Conservation (phyloP, 1,140 invertebrate species). For the Bombus impatiens region DNA sequence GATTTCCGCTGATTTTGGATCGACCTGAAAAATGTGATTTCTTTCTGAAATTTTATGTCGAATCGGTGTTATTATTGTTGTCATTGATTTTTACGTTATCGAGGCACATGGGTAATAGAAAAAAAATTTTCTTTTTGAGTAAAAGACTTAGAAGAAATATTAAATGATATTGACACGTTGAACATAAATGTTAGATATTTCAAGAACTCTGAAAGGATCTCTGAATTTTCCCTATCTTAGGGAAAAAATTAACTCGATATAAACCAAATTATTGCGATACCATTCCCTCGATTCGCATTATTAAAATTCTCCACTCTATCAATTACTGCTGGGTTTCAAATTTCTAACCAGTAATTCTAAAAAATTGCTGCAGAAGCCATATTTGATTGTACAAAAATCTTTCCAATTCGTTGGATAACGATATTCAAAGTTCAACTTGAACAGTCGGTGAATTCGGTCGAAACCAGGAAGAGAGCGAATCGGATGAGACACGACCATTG, state of each 20-base stretch:
- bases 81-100: no score
- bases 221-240: background rate
- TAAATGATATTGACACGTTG: background rate
- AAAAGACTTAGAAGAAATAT: background rate
- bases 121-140: no score
- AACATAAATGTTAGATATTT: background rate
- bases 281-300: background rate
- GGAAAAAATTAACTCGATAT: background rate
- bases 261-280: no score
- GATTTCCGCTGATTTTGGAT: background rate
- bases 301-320: background rate
- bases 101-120: no score
- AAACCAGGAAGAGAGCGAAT: conserved; percentile 6
- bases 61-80: background rate
- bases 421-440: background rate
- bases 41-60: background rate
- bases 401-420: no score
- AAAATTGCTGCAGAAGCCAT: no score
- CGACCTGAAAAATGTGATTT: background rate
- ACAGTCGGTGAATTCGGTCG: background rate
- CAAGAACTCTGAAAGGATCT: background rate
- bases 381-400: background rate
- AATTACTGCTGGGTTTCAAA: no score
- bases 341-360: no score
- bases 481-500: background rate